phyloP scores from a whole-genome alignment of 2,113 vertebrate species.

The Chunga burmeisteri region DNA sequence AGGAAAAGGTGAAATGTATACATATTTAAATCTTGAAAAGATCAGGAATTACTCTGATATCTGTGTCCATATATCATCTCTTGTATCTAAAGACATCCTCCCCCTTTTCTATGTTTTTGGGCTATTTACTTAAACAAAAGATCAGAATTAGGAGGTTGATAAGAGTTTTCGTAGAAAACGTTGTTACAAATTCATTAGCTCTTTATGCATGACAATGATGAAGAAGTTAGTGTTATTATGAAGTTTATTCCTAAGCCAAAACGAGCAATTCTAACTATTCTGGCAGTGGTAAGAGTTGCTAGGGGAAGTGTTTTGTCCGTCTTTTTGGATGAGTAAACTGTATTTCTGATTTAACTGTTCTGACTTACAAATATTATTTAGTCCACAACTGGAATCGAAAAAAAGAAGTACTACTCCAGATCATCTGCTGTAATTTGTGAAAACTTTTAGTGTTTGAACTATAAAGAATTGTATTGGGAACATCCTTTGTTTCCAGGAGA shows the following conservation, averaged over 20 bases:
- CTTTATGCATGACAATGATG: not conserved
- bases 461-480: not conserved
- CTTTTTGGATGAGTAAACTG: not conserved
- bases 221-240: not conserved
- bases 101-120: not conserved
- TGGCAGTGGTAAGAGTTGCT: not conserved
- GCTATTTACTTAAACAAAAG: not conserved
- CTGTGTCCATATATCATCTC: not conserved
- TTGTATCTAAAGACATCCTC: not conserved
- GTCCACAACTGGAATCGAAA: not conserved
- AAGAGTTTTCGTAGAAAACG: not conserved
- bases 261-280: not conserved
- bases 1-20: not conserved
- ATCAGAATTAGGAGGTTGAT: not conserved
- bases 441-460: not conserved
- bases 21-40: not conserved
- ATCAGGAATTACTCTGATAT: not conserved
- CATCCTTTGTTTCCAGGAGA: not conserved
- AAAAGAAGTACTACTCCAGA: not conserved
- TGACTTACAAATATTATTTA: not conserved
- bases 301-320: not conserved
- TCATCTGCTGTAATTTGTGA: not conserved
- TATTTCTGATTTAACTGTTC: not conserved
- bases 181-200: not conserved
- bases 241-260: not conserved